These are phyloP conservation scores for Vanessa atalanta DNA, from an alignment of 1,140 invertebrate species.

Conservation along the genomic window DNA sequence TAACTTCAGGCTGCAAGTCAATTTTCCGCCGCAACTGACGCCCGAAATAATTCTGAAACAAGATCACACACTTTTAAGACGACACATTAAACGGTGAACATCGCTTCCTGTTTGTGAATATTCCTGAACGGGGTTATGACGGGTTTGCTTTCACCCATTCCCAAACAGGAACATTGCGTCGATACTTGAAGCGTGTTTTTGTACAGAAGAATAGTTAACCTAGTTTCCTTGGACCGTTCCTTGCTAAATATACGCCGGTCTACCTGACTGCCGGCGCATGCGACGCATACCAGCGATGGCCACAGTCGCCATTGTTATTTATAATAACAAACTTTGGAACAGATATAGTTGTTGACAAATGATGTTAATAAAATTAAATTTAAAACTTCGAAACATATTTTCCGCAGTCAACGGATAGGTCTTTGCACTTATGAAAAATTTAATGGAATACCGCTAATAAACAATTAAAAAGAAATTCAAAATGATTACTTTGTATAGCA, in stretches of 20 bases:
- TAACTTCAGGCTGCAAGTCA: neutral
- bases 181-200: conserved; percentile 66
- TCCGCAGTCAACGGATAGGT: neutral
- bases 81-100: conserved; percentile 25
- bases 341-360: conserved; percentile 1
- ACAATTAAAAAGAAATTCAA: neutral
- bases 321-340: conserved; percentile 22
- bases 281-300: conserved; percentile 47
- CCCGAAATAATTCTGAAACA: conserved; percentile 15
- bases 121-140: conserved; percentile 59
- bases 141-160: conserved; percentile 66
- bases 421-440: neutral
- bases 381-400: neutral
- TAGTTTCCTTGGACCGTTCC: conserved; percentile 61
- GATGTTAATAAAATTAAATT: neutral
- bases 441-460: neutral
- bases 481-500: conserved; percentile 9
- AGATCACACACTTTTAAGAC: conserved; percentile 15
- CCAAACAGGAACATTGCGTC: conserved; percentile 65
- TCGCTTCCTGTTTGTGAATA: conserved; percentile 62
- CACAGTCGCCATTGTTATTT: conserved; percentile 41
- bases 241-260: conserved; percentile 69
- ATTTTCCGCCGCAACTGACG: neutral
- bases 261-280: conserved; percentile 51
- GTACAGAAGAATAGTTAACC: conserved; percentile 77